Percentiles rank a stretch among this genome's conserved stretches.
phyloP scores from a whole-genome alignment of 2,113 vertebrate species.

The Megaptera novaeangliae region DNA sequence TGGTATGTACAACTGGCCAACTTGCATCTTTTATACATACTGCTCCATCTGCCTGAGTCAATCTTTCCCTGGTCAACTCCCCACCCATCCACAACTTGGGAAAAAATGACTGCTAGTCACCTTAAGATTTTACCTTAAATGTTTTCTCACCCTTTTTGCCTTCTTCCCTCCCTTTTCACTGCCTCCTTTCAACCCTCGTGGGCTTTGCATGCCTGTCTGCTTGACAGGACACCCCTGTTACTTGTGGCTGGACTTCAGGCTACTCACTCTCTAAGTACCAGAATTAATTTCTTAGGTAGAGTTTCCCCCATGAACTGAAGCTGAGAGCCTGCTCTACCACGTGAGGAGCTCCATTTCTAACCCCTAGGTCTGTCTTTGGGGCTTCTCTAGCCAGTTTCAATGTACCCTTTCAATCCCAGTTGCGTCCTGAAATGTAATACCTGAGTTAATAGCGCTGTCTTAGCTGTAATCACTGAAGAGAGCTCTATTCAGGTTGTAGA shows the following conservation, averaged over 20 bases:
- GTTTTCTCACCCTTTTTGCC: not conserved
- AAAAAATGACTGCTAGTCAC: not conserved
- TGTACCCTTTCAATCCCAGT: not conserved
- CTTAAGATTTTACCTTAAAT: not conserved
- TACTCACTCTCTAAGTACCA: not conserved
- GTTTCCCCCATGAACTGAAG: not conserved
- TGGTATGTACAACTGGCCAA: no score
- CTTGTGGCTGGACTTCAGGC: not conserved
- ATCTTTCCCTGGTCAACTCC: not conserved
- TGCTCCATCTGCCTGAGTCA: not conserved
- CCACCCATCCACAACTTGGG: not conserved
- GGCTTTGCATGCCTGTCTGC: not conserved
- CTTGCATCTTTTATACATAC: not conserved
- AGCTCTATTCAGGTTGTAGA: not conserved
- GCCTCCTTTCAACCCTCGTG: not conserved
- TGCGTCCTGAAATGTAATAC: not conserved
- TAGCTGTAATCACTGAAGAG: not conserved
- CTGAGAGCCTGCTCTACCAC: not conserved
- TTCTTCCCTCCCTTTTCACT: not conserved
- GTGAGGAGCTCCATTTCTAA: not conserved
- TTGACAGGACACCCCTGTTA: not conserved
- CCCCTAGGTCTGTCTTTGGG: not conserved
- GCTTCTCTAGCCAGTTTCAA: not conserved
- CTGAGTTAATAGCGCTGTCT: not conserved
- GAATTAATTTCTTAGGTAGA: not conserved